A percentile compares a stretch with the other conserved stretches of the same genome.
Conservation (phyloP, 2,888 invertebrate genomes). For the Orchestes rusci region DNA sequence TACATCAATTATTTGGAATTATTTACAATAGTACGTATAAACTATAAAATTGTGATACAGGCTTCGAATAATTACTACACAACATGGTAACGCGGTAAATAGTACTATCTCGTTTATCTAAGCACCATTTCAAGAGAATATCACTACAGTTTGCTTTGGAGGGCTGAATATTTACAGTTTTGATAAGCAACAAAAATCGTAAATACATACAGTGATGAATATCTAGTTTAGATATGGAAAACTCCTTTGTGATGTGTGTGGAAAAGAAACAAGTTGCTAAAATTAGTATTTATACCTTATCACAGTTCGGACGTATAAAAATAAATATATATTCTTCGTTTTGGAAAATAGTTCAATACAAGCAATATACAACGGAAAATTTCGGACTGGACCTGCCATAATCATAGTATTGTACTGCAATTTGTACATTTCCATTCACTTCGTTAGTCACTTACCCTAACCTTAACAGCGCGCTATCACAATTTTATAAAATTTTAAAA, state of each 20-base stretch:
- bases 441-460: constrained; percentile 9
- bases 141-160: constrained; percentile 24
- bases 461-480: constrained; percentile 20
- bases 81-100: constrained; percentile 16
- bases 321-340: constrained; percentile 17
- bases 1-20: constrained; percentile 16
- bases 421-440: too few species aligned
- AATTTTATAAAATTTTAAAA: constrained; percentile 23
- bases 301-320: constrained; percentile 23
- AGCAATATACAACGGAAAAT: too few species aligned
- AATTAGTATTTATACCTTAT: constrained; percentile 11
- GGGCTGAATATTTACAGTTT: constrained; percentile 17
- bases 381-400: too few species aligned
- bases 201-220: neutral
- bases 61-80: constrained; percentile 7
- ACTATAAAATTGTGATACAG: constrained; percentile 26
- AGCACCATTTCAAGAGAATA: constrained; percentile 25
- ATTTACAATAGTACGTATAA: constrained; percentile 22
- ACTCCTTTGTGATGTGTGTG: neutral
- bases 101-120: constrained; percentile 15
- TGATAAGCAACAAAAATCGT: neutral
- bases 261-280: neutral
- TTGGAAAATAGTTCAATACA: constrained; percentile 3
- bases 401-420: too few species aligned
- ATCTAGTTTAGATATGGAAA: too few species aligned